Conservation (phyloP, 2,797 vertebrate species). For the Sebastes ruberrimus region DNA sequence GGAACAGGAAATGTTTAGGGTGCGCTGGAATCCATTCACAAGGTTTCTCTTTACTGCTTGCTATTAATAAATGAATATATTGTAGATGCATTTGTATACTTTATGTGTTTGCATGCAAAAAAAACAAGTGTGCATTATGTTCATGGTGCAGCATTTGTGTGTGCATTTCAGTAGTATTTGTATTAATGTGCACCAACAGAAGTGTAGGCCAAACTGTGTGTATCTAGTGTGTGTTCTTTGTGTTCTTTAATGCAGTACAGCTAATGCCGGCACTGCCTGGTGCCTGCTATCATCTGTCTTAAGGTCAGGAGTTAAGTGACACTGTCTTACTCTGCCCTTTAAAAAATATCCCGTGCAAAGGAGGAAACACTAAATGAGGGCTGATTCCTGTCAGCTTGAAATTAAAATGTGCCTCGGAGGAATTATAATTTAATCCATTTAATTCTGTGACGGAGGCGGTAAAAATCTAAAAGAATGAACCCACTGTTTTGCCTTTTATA, state of each 20-base stretch:
- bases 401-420: conserved; percentile 23
- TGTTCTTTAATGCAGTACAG: conserved; percentile 31
- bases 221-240: background rate
- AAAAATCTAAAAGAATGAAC: background rate
- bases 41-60: background rate
- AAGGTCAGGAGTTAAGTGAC: conserved; percentile 71
- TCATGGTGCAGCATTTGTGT: background rate
- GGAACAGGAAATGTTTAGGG: conserved; percentile 22
- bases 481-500: background rate
- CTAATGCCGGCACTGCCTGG: conserved; percentile 30
- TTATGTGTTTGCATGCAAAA: background rate
- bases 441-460: background rate
- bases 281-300: conserved; percentile 46
- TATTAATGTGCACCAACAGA: background rate
- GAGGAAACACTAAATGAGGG: conserved; percentile 18
- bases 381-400: conserved; percentile 28
- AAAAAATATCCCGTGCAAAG: conserved; percentile 38
- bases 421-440: conserved; percentile 17
- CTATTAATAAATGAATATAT: background rate
- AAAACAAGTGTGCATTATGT: background rate
- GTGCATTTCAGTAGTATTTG: background rate
- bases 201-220: background rate
- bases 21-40: background rate
- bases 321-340: conserved; percentile 63
- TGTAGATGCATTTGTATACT: background rate